phyloP scores from a whole-genome alignment of 2,888 invertebrate species.

The Chalcosyrphus nemorum region DNA sequence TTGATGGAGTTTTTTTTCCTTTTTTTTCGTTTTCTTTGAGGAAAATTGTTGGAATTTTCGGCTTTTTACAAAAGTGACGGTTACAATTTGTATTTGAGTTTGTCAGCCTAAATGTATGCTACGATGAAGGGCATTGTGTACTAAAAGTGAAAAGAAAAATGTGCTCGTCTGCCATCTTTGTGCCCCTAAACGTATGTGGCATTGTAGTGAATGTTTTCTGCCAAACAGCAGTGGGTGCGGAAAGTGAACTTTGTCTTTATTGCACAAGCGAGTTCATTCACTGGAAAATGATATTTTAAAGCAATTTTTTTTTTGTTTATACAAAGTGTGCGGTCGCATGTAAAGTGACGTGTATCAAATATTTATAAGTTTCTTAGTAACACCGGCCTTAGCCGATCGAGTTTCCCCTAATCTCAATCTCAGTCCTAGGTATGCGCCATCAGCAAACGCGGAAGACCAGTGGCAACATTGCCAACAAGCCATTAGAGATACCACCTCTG shows the following conservation, averaged over 20 bases:
- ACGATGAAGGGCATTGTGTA: neutral
- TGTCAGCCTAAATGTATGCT: conserved; percentile 36
- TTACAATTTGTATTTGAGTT: neutral
- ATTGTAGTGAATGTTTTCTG: neutral
- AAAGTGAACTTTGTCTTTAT: neutral
- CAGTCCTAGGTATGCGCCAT: too few relatives aligned
- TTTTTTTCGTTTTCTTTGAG: neutral
- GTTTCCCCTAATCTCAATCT: too few relatives aligned
- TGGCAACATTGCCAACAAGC: too few relatives aligned
- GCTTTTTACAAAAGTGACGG: conserved; percentile 11
- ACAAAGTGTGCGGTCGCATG: too few relatives aligned
- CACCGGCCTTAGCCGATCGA: too few relatives aligned
- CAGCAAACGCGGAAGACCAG: too few relatives aligned
- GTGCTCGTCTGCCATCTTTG: neutral
- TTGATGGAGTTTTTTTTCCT: neutral
- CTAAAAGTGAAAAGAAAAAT: neutral
- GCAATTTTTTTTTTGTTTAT: too few relatives aligned
- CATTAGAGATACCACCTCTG: too few relatives aligned
- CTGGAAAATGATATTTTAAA: too few relatives aligned
- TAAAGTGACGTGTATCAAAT: too few relatives aligned
- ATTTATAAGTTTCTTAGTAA: too few relatives aligned
- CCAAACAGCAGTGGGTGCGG: neutral
- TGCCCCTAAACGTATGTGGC: conserved; percentile 37
- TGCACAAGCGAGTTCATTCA: neutral
- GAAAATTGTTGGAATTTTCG: neutral